A percentile compares a stretch with the other conserved stretches of the same genome.
phyloP scores from a whole-genome alignment of 2,113 vertebrate species.

The Eidolon helvum region DNA sequence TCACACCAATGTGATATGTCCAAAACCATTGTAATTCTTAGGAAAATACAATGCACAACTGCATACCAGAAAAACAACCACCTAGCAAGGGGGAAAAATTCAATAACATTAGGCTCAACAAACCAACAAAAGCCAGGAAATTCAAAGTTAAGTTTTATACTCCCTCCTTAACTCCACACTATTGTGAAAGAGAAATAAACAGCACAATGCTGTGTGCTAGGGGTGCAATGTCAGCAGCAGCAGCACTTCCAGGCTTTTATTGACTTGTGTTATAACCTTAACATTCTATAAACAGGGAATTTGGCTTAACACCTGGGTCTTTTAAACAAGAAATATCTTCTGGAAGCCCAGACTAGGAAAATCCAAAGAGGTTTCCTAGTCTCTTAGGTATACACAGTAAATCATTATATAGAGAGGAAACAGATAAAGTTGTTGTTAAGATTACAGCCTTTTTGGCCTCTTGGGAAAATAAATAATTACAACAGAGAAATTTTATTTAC shows the following conservation, averaged over 20 bases:
- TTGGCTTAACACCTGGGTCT: slow-evolving; percentile 65
- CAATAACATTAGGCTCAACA: slow-evolving; percentile 67
- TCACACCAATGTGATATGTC: slow-evolving; percentile 13
- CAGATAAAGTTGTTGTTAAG: slow-evolving; percentile 69
- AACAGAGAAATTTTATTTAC: slow-evolving; percentile 73
- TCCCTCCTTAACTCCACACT: slow-evolving; percentile 57
- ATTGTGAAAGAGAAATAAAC: slow-evolving; percentile 72
- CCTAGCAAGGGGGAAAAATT: slow-evolving; percentile 13
- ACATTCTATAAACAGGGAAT: slow-evolving; percentile 73
- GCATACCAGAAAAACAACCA: slow-evolving; percentile 66
- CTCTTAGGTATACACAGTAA: slow-evolving; percentile 66
- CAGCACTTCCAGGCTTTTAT: slow-evolving; percentile 69
- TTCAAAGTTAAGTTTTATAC: slow-evolving; percentile 78
- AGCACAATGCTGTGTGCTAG: slow-evolving; percentile 50
- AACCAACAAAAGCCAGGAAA: slow-evolving; percentile 78
- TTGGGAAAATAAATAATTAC: slow-evolving; percentile 76
- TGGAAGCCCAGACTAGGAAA: slow-evolving; percentile 52
- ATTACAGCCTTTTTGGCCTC: slow-evolving; percentile 67
- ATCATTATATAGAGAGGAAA: slow-evolving; percentile 68
- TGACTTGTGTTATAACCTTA: slow-evolving; percentile 69
- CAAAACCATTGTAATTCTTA: slow-evolving; percentile 55
- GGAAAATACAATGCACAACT: slow-evolving; percentile 62
- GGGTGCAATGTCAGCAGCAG: slow-evolving; percentile 57
- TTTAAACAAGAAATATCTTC: slow-evolving; percentile 67
- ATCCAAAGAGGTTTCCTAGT: slow-evolving; percentile 35